Evolutionary conservation across 2,113 vertebrate genomes (phyloP).

Genomic region (Osmerus mordax): DNA sequence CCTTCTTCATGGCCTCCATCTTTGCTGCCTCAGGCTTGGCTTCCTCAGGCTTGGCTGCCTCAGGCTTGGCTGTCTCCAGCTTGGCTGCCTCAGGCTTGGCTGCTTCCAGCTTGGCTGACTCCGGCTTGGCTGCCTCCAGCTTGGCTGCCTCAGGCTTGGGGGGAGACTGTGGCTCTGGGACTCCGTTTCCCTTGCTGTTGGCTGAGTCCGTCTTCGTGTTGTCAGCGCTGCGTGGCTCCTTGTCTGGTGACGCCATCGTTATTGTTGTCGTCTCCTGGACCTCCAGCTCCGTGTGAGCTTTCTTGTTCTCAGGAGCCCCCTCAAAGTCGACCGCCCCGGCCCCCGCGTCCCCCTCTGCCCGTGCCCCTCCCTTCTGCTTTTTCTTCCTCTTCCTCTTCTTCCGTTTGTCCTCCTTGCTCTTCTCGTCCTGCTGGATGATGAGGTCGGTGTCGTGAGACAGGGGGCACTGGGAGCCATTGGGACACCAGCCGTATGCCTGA

Average conservation of each 20-base stretch:
- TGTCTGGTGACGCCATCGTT: not conserved
- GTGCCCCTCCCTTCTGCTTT: conserved; percentile 59
- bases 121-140: not conserved
- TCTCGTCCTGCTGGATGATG: conserved; percentile 90
- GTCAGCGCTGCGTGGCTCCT: not conserved
- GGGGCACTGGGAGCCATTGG: conserved; percentile 82
- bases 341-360: not conserved
- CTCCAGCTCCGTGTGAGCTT: conserved; percentile 56
- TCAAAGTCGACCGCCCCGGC: conserved; percentile 20
- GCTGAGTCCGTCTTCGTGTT: conserved; percentile 1
- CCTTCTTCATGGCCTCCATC: conserved; percentile 35
- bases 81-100: not conserved
- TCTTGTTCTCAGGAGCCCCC: conserved; percentile 55
- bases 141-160: not conserved
- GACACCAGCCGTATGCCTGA: conserved; percentile 95
- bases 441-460: conserved; percentile 91
- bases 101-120: not conserved
- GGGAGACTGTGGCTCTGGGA: not conserved
- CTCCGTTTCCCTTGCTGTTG: conserved; percentile 11
- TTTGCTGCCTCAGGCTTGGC: not conserved
- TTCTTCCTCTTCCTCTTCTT: conserved; percentile 77
- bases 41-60: not conserved
- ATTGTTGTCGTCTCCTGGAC: conserved; percentile 1
- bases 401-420: conserved; percentile 71
- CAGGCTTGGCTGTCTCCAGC: conserved; percentile 30